Percentiles rank a stretch among this genome's conserved stretches.
phyloP scores from a whole-genome alignment of 2,888 invertebrate species.

The Orthonychiurus folsomi region DNA sequence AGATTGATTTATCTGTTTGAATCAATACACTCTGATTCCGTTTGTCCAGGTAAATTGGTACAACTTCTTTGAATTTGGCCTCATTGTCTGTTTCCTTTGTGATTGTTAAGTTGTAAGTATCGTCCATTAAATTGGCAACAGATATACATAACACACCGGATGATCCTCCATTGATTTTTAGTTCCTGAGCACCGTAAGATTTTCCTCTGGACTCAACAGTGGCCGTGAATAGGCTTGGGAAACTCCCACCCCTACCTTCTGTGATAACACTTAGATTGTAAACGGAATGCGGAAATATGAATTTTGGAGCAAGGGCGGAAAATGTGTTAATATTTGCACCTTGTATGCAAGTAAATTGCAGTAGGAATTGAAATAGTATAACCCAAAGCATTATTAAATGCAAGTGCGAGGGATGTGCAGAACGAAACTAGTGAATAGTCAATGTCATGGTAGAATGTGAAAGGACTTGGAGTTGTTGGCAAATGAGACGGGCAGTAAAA shows the following conservation, averaged over 20 bases:
- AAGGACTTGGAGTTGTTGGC: too few relatives aligned
- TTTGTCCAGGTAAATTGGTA: conserved; percentile 59
- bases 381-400: too few relatives aligned
- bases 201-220: neutral
- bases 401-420: too few relatives aligned
- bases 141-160: neutral
- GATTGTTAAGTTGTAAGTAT: neutral
- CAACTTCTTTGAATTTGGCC: conserved; percentile 47
- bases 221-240: neutral
- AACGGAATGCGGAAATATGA: conserved; percentile 70
- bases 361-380: too few relatives aligned
- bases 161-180: neutral
- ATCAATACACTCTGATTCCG: conserved; percentile 77
- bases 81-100: neutral
- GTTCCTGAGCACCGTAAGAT: neutral
- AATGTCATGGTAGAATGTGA: too few relatives aligned
- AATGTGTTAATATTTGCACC: conserved; percentile 45
- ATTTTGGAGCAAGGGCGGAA: conserved; percentile 69
- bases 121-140: neutral
- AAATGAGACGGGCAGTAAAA: too few relatives aligned
- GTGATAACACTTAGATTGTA: conserved; percentile 63
- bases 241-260: neutral
- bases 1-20: conserved; percentile 84
- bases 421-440: too few relatives aligned
- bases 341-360: neutral